Evolutionary conservation across 1,140 invertebrate species (phyloP).

Genomic region (Zaprionus gabonicus): DNA sequence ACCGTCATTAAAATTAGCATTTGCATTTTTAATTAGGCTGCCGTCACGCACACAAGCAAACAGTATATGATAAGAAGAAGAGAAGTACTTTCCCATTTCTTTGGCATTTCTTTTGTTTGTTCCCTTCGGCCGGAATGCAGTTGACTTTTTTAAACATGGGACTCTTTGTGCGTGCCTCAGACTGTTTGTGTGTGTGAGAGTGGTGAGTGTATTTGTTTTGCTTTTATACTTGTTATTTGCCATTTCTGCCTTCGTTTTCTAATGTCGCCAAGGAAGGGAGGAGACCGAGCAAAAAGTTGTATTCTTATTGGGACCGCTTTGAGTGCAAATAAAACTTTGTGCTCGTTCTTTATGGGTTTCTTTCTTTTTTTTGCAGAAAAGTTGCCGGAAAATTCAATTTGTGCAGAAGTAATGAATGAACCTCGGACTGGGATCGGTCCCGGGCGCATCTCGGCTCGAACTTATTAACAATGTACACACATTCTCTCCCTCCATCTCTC

Average conservation of each 20-base stretch:
- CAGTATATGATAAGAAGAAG: constrained; percentile 19
- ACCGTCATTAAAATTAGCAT: constrained; percentile 59
- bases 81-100: constrained; percentile 29
- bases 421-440: constrained; percentile 22
- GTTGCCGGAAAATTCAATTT: constrained; percentile 74
- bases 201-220: constrained; percentile 27
- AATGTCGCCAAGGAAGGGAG: constrained; percentile 51
- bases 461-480: constrained; percentile 58
- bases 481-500: background rate
- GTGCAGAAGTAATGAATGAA: constrained; percentile 63
- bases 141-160: constrained; percentile 48
- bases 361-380: constrained; percentile 43
- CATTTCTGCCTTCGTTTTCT: constrained; percentile 43
- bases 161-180: background rate
- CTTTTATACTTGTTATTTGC: constrained; percentile 20
- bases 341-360: constrained; percentile 42
- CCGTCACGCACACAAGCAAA: constrained; percentile 44
- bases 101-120: constrained; percentile 36
- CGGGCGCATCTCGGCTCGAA: constrained; percentile 50
- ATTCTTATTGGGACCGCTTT: constrained; percentile 54
- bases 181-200: constrained; percentile 1
- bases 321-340: constrained; percentile 60
- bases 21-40: constrained; percentile 75
- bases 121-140: constrained; percentile 44
- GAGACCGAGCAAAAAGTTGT: constrained; percentile 50